Base-by-base conservation (phyloP, 1,140 invertebrate species). In the Pseudomyrmex dendroicus region DNA sequence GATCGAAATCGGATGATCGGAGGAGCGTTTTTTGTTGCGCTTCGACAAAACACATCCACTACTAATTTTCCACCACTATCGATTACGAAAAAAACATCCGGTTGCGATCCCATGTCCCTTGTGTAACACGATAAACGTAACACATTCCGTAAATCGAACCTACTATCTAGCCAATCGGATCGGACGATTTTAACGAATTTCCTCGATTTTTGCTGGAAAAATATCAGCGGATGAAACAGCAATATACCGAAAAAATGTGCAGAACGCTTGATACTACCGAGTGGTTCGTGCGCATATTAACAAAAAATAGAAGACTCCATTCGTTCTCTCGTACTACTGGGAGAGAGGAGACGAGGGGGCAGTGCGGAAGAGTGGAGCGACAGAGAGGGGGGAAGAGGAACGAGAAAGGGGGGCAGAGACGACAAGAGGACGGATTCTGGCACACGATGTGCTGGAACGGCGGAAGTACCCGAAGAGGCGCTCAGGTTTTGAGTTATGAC, bases 401-500 rank as follows among this genome's bases (percentile, higher is more conserved):
- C 54, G 50, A 15, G 52, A 63, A 1, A 25, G 83, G 22, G 22
- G 72, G 52, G 15, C n/a, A 20, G 66, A 4, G 50, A 61, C 35
- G 67, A 20, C 50, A 61, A 74, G 73, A 80, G 87, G 62, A 80
- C 35, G 73, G 84, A 90, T 92, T 92, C 89, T 92, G 90, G 91
- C 91, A 92, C 89, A 89, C 91, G 90, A 89, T 91, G 90, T 88
- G 90, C 85, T 89, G 82, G 85, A 89, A 57, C 82, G 86, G 86
- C 91, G 90, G 87, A 90, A 92, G 91, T 90, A 88, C 89, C 84
- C 87, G 85, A 89, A 91, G 87, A 91, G 90, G 89, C 89, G 91
- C 91, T 90, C 90, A 87, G 90, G 89, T 91, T 92, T 92, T 92
- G 91, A 92, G 88, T 92, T 92, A 92, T 91, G 91, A 92, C 89